These are phyloP conservation scores for Kryptolebias marmoratus DNA, from an alignment of 2,113 vertebrate species.

Conservation along the genomic window DNA sequence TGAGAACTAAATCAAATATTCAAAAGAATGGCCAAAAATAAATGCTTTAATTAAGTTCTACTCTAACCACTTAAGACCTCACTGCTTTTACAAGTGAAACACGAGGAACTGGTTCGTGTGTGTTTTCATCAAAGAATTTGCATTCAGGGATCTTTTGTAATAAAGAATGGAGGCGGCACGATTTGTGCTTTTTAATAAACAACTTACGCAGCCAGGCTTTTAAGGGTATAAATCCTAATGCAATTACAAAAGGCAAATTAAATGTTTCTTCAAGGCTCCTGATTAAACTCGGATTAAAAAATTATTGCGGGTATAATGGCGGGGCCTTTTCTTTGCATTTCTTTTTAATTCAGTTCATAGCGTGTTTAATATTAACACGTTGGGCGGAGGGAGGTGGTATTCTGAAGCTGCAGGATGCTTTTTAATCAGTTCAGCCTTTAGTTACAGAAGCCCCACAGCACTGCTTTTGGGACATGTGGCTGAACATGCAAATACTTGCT, in stretches of 20 bases:
- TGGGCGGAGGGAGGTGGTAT: neutral
- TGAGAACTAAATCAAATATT: slow-evolving; percentile 28
- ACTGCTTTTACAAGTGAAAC: neutral
- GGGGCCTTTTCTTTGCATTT: slow-evolving; percentile 51
- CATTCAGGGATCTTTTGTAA: slow-evolving; percentile 40
- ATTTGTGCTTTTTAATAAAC: slow-evolving; percentile 65
- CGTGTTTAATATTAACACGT: slow-evolving; percentile 53
- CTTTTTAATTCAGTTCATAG: slow-evolving; percentile 55
- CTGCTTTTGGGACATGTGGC: neutral
- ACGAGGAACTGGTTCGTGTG: neutral
- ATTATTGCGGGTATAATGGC: slow-evolving; percentile 49
- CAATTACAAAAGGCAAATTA: slow-evolving; percentile 72
- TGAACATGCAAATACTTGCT: no score
- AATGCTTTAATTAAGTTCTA: slow-evolving; percentile 17
- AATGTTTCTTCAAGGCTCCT: slow-evolving; percentile 61
- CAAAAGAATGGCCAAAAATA: slow-evolving; percentile 26
- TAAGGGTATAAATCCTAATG: slow-evolving; percentile 62
- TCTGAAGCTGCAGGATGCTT: neutral
- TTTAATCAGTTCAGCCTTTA: slow-evolving; percentile 50
- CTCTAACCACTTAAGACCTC: slow-evolving; percentile 1
- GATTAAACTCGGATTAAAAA: slow-evolving; percentile 67
- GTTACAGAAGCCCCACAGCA: neutral
- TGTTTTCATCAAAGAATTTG: slow-evolving; percentile 34
- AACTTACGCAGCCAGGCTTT: slow-evolving; percentile 54
- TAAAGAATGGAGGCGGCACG: slow-evolving; percentile 41